Percentiles rank a stretch among this genome's conserved stretches.
phyloP scores from a whole-genome alignment of 2,888 invertebrate genomes.

The Metalampra italica region DNA sequence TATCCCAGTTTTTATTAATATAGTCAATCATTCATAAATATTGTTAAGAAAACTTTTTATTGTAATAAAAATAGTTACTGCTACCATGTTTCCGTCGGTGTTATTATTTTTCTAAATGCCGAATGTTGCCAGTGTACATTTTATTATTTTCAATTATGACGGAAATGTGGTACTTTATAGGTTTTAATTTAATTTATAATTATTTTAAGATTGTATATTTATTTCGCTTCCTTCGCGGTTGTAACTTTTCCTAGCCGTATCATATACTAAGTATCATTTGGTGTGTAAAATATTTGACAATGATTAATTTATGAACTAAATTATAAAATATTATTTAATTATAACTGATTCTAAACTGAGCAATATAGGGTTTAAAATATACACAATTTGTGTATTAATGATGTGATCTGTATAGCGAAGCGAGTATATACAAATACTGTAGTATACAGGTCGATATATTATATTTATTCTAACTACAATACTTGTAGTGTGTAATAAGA shows the following conservation, averaged over 20 bases:
- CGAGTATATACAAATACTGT: conserved; percentile 33
- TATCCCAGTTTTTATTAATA: conserved; percentile 36
- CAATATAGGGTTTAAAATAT: conserved; percentile 40
- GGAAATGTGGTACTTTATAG: conserved; percentile 38
- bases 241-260: conserved; percentile 21
- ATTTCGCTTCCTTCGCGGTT: conserved; percentile 41
- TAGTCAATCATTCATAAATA: conserved; percentile 48
- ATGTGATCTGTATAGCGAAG: conserved; percentile 57
- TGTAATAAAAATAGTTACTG: conserved; percentile 37
- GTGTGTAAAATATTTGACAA: conserved; percentile 13
- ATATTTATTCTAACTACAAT: not conserved
- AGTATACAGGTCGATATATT: conserved; percentile 48
- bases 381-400: conserved; percentile 28
- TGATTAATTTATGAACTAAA: conserved; percentile 21
- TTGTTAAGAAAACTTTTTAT: conserved; percentile 34
- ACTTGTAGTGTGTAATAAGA: conserved; percentile 25
- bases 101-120: conserved; percentile 31
- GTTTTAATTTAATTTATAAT: conserved; percentile 26
- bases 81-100: conserved; percentile 47
- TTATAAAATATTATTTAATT: conserved; percentile 10
- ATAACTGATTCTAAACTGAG: conserved; percentile 36
- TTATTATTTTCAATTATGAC: conserved; percentile 16
- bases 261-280: conserved; percentile 27
- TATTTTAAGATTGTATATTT: conserved; percentile 36
- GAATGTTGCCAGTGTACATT: conserved; percentile 39